Evolutionary conservation across 2,888 invertebrate genomes (phyloP).

Genomic region (Tipula vernalis): DNA sequence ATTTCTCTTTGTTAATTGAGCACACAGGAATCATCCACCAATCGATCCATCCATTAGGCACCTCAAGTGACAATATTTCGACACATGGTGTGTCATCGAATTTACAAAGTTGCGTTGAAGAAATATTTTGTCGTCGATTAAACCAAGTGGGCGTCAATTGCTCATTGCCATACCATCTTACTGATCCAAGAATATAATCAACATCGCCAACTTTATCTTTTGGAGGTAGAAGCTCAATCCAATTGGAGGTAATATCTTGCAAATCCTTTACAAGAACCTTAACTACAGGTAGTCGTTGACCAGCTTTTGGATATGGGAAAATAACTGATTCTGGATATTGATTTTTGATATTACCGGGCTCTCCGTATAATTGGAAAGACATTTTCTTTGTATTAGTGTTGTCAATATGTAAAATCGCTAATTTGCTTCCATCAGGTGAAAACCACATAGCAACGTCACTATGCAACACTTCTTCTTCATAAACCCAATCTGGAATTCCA

Average conservation of each 20-base stretch:
- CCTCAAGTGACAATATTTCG: conserved; percentile 24
- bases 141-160: conserved; percentile 65
- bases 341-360: conserved; percentile 39
- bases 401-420: conserved; percentile 60
- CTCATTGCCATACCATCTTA: conserved; percentile 59
- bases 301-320: conserved; percentile 55
- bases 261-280: neutral
- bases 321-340: conserved; percentile 55
- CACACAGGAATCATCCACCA: neutral
- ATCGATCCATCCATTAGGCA: conserved; percentile 59
- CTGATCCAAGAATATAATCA: conserved; percentile 54
- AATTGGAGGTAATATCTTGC: neutral
- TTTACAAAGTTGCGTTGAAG: conserved; percentile 25
- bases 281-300: neutral
- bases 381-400: conserved; percentile 30
- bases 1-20: neutral
- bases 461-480: conserved; percentile 77
- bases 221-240: conserved; percentile 38
- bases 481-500: conserved; percentile 86
- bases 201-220: conserved; percentile 38
- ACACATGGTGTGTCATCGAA: conserved; percentile 18
- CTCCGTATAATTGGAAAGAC: conserved; percentile 43
- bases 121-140: conserved; percentile 69
- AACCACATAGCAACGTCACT: conserved; percentile 67
- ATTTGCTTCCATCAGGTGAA: conserved; percentile 50